These are phyloP conservation scores for Invenusta paracnida DNA, from an alignment of 2,888 invertebrate genomes.

Conservation along the genomic window DNA sequence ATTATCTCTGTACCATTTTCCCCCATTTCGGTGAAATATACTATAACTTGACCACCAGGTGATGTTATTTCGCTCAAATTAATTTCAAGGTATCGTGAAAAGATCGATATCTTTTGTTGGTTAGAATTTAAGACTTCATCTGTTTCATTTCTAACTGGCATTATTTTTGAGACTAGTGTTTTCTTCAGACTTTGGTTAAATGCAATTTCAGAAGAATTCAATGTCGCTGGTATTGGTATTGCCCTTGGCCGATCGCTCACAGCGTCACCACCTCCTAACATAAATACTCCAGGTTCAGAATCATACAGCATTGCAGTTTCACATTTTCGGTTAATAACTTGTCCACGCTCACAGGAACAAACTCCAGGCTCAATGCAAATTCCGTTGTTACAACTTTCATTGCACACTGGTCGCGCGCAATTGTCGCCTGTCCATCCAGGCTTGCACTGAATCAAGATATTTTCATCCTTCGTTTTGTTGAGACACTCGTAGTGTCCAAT, in stretches of 20 bases:
- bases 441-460: not conserved
- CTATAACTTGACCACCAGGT: not conserved
- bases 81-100: not conserved
- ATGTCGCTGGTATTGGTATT: not conserved
- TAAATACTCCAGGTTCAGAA: not conserved
- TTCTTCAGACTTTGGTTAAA: too few species aligned
- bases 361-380: not conserved
- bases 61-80: not conserved
- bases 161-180: too few species aligned
- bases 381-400: not conserved
- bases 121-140: not conserved
- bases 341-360: not conserved
- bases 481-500: not conserved
- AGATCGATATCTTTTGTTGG: not conserved
- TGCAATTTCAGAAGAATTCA: not conserved
- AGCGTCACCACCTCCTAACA: not conserved
- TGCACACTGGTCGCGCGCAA: not conserved
- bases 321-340: too few species aligned
- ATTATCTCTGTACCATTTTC: not conserved
- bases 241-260: not conserved
- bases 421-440: slow-evolving; percentile 24
- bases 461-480: not conserved
- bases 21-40: not conserved
- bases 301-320: not conserved
- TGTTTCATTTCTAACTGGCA: not conserved